Evolutionary conservation across 2,888 invertebrate species (phyloP).

Genomic region (Phyllotreta striolata): DNA sequence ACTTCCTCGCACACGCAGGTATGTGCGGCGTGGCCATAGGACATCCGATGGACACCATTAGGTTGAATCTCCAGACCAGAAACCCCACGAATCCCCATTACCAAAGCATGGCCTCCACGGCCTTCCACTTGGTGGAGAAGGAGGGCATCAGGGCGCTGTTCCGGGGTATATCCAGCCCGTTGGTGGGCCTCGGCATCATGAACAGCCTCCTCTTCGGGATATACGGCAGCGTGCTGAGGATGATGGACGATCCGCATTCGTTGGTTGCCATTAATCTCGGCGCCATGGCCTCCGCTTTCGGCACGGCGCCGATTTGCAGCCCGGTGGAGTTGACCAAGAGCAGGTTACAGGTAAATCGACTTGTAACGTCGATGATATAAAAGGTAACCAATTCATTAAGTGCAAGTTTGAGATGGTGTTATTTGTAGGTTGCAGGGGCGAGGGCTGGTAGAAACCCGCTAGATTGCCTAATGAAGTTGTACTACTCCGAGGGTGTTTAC

Average conservation of each 20-base stretch:
- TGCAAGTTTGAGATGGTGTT: too few species aligned
- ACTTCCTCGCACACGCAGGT: background rate
- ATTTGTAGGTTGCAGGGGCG: conserved; percentile 16
- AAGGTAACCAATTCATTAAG: too few species aligned
- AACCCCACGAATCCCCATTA: conserved; percentile 5
- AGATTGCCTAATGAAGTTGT: conserved; percentile 71
- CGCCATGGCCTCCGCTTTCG: background rate
- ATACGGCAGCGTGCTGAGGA: background rate
- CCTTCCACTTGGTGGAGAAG: background rate
- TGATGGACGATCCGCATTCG: background rate
- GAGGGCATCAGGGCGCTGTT: background rate
- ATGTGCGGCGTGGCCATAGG: conserved; percentile 10
- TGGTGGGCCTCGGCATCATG: conserved; percentile 4
- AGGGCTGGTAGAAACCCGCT: conserved; percentile 62
- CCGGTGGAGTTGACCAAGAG: conserved; percentile 6
- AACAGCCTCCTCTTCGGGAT: conserved; percentile 6
- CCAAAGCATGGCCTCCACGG: background rate
- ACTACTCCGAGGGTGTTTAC: conserved; percentile 68
- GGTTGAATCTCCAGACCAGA: conserved; percentile 1
- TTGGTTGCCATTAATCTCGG: background rate
- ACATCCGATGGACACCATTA: conserved; percentile 7
- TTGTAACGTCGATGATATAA: too few species aligned
- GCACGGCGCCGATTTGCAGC: background rate
- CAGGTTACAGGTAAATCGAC: conserved; percentile 16
- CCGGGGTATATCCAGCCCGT: conserved; percentile 5